A percentile compares a stretch with the other conserved stretches of the same genome.
Conservation (phyloP, 2,888 invertebrate genomes). For the Thymelicus acteon region DNA sequence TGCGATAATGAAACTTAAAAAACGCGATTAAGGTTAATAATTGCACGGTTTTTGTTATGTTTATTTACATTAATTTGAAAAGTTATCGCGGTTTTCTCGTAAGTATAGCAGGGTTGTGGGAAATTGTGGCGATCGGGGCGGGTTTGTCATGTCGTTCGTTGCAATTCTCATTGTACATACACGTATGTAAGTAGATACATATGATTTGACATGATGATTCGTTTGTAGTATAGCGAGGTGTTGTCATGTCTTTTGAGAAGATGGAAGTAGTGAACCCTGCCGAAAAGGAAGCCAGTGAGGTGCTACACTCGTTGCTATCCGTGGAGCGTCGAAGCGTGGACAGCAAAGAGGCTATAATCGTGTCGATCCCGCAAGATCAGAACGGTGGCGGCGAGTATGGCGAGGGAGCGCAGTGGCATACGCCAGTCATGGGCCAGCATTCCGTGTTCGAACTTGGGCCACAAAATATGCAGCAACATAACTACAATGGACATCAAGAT, state of each 20-base stretch:
- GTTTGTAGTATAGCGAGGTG: slow-evolving; percentile 71
- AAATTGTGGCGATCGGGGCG: slow-evolving; percentile 68
- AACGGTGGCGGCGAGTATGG: slow-evolving; percentile 79
- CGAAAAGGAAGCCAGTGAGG: slow-evolving; percentile 89
- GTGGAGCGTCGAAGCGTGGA: slow-evolving; percentile 87
- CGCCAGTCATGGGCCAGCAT: slow-evolving; percentile 85
- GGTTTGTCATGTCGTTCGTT: slow-evolving; percentile 68
- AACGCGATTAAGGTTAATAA: slow-evolving; percentile 86
- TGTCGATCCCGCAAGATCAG: slow-evolving; percentile 75
- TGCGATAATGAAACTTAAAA: slow-evolving; percentile 86
- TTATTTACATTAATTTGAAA: slow-evolving; percentile 85
- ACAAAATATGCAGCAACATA: slow-evolving; percentile 77
- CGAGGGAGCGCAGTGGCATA: slow-evolving; percentile 86
- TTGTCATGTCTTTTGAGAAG: slow-evolving; percentile 80
- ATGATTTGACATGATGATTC: slow-evolving; percentile 78
- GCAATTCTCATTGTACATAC: slow-evolving; percentile 70
- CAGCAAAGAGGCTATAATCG: slow-evolving; percentile 81
- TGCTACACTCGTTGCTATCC: slow-evolving; percentile 87
- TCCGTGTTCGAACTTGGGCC: slow-evolving; percentile 77
- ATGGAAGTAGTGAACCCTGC: slow-evolving; percentile 88
- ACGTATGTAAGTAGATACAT: slow-evolving; percentile 78
- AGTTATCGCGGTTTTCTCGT: slow-evolving; percentile 82
- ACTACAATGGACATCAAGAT: slow-evolving; percentile 79
- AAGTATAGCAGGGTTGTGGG: slow-evolving; percentile 61
- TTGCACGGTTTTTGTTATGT: slow-evolving; percentile 86